These are phyloP conservation scores for Drosophila pullipes DNA, from an alignment of 2,888 invertebrate genomes.

Conservation along the genomic window DNA sequence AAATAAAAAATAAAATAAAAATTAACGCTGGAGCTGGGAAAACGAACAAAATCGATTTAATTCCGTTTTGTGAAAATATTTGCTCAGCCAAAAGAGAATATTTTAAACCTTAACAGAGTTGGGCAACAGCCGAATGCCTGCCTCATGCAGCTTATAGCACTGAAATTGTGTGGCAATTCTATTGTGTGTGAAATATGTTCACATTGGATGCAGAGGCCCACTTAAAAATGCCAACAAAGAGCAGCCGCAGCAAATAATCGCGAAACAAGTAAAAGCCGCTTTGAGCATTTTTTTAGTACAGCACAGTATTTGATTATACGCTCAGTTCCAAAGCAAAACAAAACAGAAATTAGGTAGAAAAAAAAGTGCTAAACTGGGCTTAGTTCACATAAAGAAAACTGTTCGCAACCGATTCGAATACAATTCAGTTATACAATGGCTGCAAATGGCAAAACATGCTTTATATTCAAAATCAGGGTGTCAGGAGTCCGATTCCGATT, in stretches of 20 bases:
- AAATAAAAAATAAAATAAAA: slow-evolving; percentile 9
- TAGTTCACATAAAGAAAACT: not conserved
- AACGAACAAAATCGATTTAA: slow-evolving; percentile 66
- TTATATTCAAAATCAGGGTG: not conserved
- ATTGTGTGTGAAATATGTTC: slow-evolving; percentile 42
- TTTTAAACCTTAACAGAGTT: slow-evolving; percentile 63
- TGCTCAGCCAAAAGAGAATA: slow-evolving; percentile 68
- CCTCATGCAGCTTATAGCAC: slow-evolving; percentile 23
- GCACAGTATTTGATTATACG: slow-evolving; percentile 16
- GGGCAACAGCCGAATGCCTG: slow-evolving; percentile 36
- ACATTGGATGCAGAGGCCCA: slow-evolving; percentile 17
- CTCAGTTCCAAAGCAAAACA: slow-evolving; percentile 7
- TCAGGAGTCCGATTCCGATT: not conserved
- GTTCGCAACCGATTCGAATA: not conserved
- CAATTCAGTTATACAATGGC: not conserved
- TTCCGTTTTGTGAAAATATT: slow-evolving; percentile 62
- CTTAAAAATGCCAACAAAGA: slow-evolving; percentile 23
- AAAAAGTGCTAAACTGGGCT: not conserved
- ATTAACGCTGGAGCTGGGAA: slow-evolving; percentile 6
- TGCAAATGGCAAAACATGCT: not conserved
- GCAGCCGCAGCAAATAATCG: slow-evolving; percentile 16
- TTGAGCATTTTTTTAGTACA: slow-evolving; percentile 1
- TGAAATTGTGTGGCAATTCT: slow-evolving; percentile 27
- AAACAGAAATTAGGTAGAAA: not conserved
- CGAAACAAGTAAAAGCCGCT: slow-evolving; percentile 18